Base-by-base conservation (phyloP, 2,888 invertebrate genomes). In the Lomographa bimaculata region DNA sequence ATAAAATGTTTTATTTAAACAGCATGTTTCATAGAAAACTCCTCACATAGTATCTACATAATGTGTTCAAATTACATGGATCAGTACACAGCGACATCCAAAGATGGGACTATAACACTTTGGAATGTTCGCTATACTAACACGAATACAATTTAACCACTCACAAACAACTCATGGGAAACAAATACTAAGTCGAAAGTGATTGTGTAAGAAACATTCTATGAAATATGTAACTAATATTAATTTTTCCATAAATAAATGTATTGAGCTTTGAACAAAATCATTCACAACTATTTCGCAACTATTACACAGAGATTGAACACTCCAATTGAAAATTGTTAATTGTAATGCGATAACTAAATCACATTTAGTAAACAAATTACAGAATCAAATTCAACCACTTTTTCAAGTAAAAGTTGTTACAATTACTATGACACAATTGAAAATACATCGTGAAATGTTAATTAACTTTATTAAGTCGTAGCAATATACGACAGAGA, bases 151-250 rank as follows among this genome's bases (percentile, higher is more conserved):
- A 29, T 27, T 40, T 38, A 20, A 35, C 30, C 36, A 47, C 47
- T 49, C 52, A 58, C 71, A 63, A 51, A 65, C 61, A 71, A 74
- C 79, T 67, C 60, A 64, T 79, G 74, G 71, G 81, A 71, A 66
- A 84, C 80, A 86, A 86, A 86, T 86, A 85, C 68, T 54, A 70
- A 72, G 77, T 64, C 64, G 63, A 65, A 64, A 57, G 70, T 43
- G 51, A 26, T 5, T 42, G n/a, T 38, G 33, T 46, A 59, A 48
- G 48, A 43, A 64, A 62, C 58, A 55, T 61, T 64, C 60, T 55
- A 58, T 64, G 51, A 64, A 69, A 67, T 50, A 50, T 35, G 34
- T 12, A 46, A 43, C 46, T 46, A 57, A 57, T 43, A 50, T 46
- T 54, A 60, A 49, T 50, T 46, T n/a, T 46, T 43, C n/a, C 46